These are phyloP conservation scores for Vollenhovia emeryi DNA, from an alignment of 1,140 invertebrate species.

Conservation along the genomic window DNA sequence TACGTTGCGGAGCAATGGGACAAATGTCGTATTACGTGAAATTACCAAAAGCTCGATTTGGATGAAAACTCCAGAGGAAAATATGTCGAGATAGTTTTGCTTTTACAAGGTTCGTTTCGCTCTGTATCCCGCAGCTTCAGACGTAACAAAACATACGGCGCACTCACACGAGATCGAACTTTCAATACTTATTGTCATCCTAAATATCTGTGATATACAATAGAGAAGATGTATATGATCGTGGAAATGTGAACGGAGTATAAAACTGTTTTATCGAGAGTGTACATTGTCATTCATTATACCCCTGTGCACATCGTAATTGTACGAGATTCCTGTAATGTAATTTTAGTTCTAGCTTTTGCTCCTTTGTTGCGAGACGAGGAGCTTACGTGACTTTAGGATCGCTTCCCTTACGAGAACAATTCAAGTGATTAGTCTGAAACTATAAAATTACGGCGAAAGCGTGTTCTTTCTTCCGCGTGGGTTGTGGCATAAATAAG, in stretches of 20 bases:
- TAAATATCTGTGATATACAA: slow-evolving; percentile 48
- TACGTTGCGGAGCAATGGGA: background rate
- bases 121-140: background rate
- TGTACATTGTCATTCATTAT: background rate
- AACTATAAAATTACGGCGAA: background rate
- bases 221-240: background rate
- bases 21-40: background rate
- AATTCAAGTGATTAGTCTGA: background rate
- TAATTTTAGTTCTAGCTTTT: background rate
- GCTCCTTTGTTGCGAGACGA: background rate
- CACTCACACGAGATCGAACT: background rate
- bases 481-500: background rate
- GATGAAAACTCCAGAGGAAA: background rate
- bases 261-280: slow-evolving; percentile 13
- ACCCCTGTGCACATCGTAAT: background rate
- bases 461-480: background rate
- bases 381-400: background rate
- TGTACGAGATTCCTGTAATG: background rate
- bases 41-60: background rate
- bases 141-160: background rate
- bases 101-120: background rate
- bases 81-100: background rate
- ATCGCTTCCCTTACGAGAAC: background rate
- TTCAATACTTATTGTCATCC: slow-evolving; percentile 8
- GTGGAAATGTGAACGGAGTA: slow-evolving; percentile 13